Evolutionary conservation across 2,888 invertebrate genomes (phyloP).

Genomic region (Hypena proboscidalis): DNA sequence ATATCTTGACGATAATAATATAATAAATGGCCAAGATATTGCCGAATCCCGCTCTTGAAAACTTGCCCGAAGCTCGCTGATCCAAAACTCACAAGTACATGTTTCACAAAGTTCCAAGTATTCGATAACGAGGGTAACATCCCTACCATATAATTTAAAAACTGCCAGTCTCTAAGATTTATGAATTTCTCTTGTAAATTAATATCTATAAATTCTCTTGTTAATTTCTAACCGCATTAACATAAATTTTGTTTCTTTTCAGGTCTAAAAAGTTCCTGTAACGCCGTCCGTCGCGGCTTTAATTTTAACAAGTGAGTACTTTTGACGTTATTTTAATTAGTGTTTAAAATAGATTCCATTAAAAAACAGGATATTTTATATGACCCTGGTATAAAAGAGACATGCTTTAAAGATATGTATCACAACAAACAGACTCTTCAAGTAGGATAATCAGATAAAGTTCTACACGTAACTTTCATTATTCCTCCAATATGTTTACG

Average conservation of each 20-base stretch:
- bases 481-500: too few relatives aligned
- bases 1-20: too few relatives aligned
- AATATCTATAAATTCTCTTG: constrained; percentile 46
- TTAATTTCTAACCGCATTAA: constrained; percentile 46
- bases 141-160: constrained; percentile 31
- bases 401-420: too few relatives aligned
- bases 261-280: constrained; percentile 77
- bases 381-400: too few relatives aligned
- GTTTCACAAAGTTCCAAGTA: constrained; percentile 23
- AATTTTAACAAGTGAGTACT: constrained; percentile 71
- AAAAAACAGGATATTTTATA: too few relatives aligned
- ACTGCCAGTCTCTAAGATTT: constrained; percentile 36
- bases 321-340: constrained; percentile 15
- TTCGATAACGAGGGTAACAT: constrained; percentile 23
- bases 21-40: neutral
- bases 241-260: constrained; percentile 59
- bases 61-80: constrained; percentile 1
- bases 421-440: too few relatives aligned
- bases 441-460: too few relatives aligned
- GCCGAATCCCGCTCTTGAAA: neutral
- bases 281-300: constrained; percentile 72
- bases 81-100: constrained; percentile 3
- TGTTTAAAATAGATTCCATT: too few relatives aligned
- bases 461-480: too few relatives aligned
- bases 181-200: constrained; percentile 45